Evolutionary conservation across 2,113 vertebrate genomes (phyloP).

Genomic region (Ailurus styani): DNA sequence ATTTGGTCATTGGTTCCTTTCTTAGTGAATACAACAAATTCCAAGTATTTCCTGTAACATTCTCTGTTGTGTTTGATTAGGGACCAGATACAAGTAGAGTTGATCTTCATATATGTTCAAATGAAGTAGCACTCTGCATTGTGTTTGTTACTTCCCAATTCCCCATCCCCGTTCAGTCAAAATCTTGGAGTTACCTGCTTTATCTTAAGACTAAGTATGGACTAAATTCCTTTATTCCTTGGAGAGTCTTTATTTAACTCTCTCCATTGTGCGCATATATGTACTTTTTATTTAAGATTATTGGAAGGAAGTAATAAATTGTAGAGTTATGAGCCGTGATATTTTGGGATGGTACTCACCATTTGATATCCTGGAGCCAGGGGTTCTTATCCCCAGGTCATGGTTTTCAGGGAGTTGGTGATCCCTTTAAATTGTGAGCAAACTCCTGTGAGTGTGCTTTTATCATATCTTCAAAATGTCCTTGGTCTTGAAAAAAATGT

Average conservation of each 20-base stretch:
- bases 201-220: background rate
- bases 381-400: background rate
- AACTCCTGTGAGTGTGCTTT: background rate
- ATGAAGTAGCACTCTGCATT: background rate
- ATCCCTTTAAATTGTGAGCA: background rate
- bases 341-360: background rate
- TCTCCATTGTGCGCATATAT: background rate
- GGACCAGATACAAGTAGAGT: slow-evolving; percentile 3
- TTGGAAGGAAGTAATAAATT: background rate
- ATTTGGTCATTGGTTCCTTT: background rate
- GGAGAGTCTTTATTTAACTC: background rate
- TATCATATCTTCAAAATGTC: background rate
- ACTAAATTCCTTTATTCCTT: background rate
- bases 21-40: background rate
- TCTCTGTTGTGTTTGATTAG: slow-evolving; percentile 2
- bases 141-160: background rate
- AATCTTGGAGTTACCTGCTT: background rate
- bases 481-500: background rate
- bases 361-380: background rate
- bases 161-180: background rate
- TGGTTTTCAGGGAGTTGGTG: background rate
- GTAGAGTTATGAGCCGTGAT: background rate
- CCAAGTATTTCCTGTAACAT: background rate
- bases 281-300: background rate
- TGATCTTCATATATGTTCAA: background rate